phyloP scores from a whole-genome alignment of 2,113 vertebrate genomes.

The Corydoras maculifer region DNA sequence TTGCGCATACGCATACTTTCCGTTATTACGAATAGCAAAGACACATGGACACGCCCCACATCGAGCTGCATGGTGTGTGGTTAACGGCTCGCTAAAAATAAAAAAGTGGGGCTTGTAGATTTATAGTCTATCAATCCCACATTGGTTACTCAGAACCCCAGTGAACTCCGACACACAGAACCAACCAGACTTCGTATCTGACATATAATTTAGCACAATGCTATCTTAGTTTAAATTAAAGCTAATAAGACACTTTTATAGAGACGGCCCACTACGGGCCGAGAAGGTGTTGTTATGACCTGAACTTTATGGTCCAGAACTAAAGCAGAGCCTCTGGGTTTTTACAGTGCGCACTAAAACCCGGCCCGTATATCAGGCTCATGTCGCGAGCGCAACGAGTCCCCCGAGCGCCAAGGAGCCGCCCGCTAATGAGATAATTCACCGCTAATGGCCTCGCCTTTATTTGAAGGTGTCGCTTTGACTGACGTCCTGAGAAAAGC shows the following conservation, averaged over 20 bases:
- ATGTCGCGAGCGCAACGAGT: constrained; percentile 34
- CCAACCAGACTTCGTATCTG: background rate
- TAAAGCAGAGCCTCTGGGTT: constrained; percentile 36
- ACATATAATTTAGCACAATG: constrained; percentile 19
- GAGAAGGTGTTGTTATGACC: constrained; percentile 34
- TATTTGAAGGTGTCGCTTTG: constrained; percentile 50
- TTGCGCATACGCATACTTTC: no score
- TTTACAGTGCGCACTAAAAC: constrained; percentile 43
- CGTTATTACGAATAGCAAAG: no score
- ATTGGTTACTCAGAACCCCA: no score
- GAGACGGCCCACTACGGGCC: constrained; percentile 20
- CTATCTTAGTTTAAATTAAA: constrained; percentile 38
- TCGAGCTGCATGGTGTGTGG: no score
- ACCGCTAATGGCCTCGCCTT: constrained; percentile 41
- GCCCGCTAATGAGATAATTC: constrained; percentile 51
- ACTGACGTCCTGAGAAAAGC: constrained; percentile 49
- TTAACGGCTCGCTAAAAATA: no score
- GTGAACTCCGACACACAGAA: background rate
- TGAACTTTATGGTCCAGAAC: constrained; percentile 35
- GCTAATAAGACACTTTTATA: constrained; percentile 35
- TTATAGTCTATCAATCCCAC: no score
- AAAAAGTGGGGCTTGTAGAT: no score
- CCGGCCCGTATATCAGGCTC: constrained; percentile 41
- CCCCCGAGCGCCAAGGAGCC: constrained; percentile 39
- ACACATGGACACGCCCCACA: constrained; percentile 6